Base-by-base conservation (phyloP, 2,888 invertebrate species). In the Megaustenia siamemsis region DNA sequence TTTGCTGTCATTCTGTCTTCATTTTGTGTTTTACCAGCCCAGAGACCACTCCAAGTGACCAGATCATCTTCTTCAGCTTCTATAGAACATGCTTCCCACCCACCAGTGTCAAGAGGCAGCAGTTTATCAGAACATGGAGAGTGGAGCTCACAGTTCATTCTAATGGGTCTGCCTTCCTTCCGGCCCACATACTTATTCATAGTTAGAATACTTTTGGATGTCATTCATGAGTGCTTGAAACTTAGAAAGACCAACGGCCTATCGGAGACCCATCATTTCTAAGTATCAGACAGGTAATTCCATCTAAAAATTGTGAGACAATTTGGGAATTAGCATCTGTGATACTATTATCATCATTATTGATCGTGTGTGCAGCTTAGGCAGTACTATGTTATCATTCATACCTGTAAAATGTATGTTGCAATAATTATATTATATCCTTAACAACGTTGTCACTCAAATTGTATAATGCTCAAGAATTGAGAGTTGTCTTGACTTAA, bases 141-240 rank as follows among this genome's bases (percentile, higher is more conserved):
- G 18, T 92, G 91, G 89, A 87, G 90, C 49, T 95, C 95, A 18
- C 97, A 97, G 94, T 96, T 96, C 81, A 94, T 95, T 86, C 95
- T 96, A n/a, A 95, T 98, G 94, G 95, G 96, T 86, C 95, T 98
- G 88, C 98, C 98, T 0, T 97, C 97, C 2, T 98, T 97, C 94
- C 95, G 94, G 89, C 96, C 96, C 56, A 96, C 96, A 86, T 98
- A 97, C 94, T 95, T 98, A 81, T 97, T 98, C 93, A 95, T 98
- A 28, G 96, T 97, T 86, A 96, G 96, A 79, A 96, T 98, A 80
- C 97, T 97, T 40, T 94, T 99, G 91, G 97, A 98, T 94, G 96
- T 98, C n/a, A 96, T 98, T 87, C 97, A 98, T 92, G 98, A 98
- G 94, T 98, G 98, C 94, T 95, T 98, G 69, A 95, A 96, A 86